Base-by-base conservation (phyloP, 1,140 invertebrate genomes). In the Drosophila elegans region DNA sequence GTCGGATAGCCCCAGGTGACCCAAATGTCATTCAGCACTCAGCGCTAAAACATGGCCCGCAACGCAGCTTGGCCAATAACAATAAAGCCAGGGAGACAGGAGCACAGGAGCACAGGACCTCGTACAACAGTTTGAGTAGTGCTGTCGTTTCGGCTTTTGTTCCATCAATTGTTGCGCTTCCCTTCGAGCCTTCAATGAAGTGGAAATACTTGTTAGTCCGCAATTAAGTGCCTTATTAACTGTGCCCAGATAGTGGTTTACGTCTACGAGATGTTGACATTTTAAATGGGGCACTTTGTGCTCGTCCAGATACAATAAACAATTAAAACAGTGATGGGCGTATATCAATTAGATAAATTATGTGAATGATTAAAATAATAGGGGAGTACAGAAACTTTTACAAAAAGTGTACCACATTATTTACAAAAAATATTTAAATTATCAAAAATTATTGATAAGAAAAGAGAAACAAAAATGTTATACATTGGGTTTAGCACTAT, bases 21-120 rank as follows among this genome's bases (percentile, higher is more conserved):
- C 83, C 84, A 88, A 84, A 89, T 88, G 83, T 88, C 83, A 88
- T 88, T 79, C 67, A 66, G 72, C 80, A 77, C 54, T 88, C 60
- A 66, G 48, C 63, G 84, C 67, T 86, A 76, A 86, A 86, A 86
- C 83, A 79, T 83, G 79, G 60, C 71, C 80, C 45, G 61, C 60
- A 76, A 63, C 77, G 42, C 56, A 60, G 55, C 52, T 48, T 53
- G 80, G 84, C 83, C 84, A 88, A 88, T 88, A 88, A 88, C 83
- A 88, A 89, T 88, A 89, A 88, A 80, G 72, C 41, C 71, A 66
- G 80, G 61, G 76, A 44, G 57, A 49, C 12, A 32, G 44, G 41
- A 42, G 36, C 13, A 57, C 42, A 21, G 25, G 45, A 44, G 38
- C 13, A 60, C 55, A 42, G 71, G 29, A 52, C 12, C 32, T 51